Conservation (phyloP, 1,140 invertebrate genomes). For the Riptortus pedestris region DNA sequence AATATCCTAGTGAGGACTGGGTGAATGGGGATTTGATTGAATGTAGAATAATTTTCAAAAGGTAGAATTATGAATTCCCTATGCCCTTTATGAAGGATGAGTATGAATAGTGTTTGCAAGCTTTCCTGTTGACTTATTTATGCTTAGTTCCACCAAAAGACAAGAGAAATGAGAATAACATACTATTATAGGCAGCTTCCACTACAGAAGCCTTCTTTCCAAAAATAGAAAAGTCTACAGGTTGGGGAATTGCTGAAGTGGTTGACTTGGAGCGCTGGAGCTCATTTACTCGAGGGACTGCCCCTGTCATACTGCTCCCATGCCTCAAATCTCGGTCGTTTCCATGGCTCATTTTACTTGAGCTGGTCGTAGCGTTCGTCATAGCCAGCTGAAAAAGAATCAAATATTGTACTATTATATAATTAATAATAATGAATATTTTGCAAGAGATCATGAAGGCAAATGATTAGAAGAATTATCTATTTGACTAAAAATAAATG, state of each 20-base stretch:
- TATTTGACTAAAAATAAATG: too few relatives aligned
- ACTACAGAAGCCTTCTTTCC: constrained; percentile 14
- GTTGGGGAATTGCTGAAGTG: constrained; percentile 47
- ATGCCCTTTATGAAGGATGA: too few relatives aligned
- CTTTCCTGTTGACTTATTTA: too few relatives aligned
- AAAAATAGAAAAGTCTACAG: constrained; percentile 7
- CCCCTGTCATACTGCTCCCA: background rate
- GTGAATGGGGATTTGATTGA: too few relatives aligned
- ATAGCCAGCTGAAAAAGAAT: background rate
- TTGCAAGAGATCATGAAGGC: too few relatives aligned
- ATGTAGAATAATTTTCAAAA: too few relatives aligned
- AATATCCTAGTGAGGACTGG: too few relatives aligned
- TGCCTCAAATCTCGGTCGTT: constrained; percentile 37
- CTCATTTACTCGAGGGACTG: constrained; percentile 23
- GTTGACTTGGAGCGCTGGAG: constrained; percentile 39
- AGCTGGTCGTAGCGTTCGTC: constrained; percentile 53
- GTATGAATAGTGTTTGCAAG: too few relatives aligned
- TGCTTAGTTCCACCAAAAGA: too few relatives aligned
- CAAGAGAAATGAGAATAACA: too few relatives aligned
- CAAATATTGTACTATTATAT: constrained; percentile 21
- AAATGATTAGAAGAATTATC: too few relatives aligned
- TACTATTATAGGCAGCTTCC: constrained; percentile 20
- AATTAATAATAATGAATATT: background rate
- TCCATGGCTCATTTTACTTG: constrained; percentile 65
- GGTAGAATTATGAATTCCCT: too few relatives aligned